These are phyloP conservation scores for Cataglyphis hispanica DNA, from an alignment of 1,140 invertebrate genomes.

Conservation along the genomic window DNA sequence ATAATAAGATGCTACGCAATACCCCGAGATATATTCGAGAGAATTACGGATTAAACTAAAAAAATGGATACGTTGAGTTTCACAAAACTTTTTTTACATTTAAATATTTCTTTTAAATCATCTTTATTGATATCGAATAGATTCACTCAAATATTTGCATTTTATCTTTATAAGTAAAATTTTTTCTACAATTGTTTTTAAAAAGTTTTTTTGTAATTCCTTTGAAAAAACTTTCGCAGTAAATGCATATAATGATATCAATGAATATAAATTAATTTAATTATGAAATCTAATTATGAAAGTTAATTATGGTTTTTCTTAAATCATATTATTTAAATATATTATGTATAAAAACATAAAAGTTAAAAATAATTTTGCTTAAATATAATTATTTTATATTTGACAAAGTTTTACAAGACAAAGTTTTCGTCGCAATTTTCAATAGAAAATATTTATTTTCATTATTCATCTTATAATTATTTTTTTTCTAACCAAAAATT, in stretches of 20 bases:
- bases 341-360: too few relatives aligned
- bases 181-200: background rate
- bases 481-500: too few relatives aligned
- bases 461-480: too few relatives aligned
- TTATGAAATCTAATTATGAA: too few relatives aligned
- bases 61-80: background rate
- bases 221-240: background rate
- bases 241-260: background rate
- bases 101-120: background rate
- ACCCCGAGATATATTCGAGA: background rate
- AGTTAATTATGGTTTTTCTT: too few relatives aligned
- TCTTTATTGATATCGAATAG: slow-evolving; percentile 5
- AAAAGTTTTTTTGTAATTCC: background rate
- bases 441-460: too few relatives aligned
- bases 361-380: too few relatives aligned
- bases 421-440: too few relatives aligned
- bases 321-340: too few relatives aligned
- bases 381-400: too few relatives aligned
- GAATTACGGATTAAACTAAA: background rate
- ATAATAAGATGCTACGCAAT: slow-evolving; percentile 21
- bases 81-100: background rate
- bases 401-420: too few relatives aligned
- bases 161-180: background rate
- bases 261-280: too few relatives aligned
- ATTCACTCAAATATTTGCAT: background rate